Evolutionary conservation across 2,797 vertebrate genomes (phyloP).

Genomic region (Oceanodroma leucorhoa): DNA sequence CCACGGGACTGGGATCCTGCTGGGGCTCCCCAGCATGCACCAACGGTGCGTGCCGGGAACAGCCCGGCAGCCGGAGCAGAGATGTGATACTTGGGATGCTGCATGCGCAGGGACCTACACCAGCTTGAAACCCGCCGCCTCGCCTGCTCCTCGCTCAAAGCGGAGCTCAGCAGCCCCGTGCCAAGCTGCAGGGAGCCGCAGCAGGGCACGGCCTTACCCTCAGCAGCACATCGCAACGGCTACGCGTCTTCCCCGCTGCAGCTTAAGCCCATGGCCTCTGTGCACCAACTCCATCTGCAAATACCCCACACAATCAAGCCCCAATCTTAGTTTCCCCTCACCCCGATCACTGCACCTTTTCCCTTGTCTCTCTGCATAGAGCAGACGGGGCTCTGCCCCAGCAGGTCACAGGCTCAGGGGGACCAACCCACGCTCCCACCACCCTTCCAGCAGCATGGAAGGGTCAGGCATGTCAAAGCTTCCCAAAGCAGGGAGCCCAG

Average conservation of each 20-base stretch:
- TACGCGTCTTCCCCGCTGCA: not conserved
- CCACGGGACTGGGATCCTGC: not conserved
- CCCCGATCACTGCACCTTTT: rapidly evolving
- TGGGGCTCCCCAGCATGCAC: not conserved
- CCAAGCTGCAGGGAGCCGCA: rapidly evolving
- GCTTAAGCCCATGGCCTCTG: rapidly evolving
- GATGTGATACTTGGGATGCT: rapidly evolving
- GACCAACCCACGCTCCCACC: rapidly evolving
- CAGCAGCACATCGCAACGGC: not conserved
- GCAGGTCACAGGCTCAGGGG: not conserved
- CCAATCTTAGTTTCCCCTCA: not conserved
- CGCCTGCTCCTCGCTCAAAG: rapidly evolving
- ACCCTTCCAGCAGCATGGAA: not conserved
- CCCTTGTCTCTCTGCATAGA: rapidly evolving
- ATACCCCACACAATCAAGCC: not conserved
- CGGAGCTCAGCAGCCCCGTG: not conserved
- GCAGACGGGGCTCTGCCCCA: not conserved
- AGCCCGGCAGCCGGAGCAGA: not conserved
- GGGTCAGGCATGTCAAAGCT: not conserved
- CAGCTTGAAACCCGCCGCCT: not conserved
- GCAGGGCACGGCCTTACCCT: not conserved
- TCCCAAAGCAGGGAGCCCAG: not conserved
- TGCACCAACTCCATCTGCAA: not conserved
- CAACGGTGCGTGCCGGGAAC: rapidly evolving
- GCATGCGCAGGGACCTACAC: not conserved